phyloP scores from a whole-genome alignment of 1,140 invertebrate species.

The Spodoptera litura region DNA sequence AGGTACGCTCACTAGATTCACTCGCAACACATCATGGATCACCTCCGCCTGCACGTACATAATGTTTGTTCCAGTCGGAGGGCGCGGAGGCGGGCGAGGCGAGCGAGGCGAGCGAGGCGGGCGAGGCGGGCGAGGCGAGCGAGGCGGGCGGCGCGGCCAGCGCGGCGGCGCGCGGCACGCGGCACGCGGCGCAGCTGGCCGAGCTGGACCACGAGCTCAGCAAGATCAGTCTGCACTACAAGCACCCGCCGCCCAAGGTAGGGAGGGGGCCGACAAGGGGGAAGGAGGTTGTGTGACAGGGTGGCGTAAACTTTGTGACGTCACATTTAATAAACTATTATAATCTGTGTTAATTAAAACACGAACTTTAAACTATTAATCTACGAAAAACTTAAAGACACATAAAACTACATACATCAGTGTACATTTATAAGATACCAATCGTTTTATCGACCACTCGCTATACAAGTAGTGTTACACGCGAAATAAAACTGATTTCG shows the following conservation, averaged over 20 bases:
- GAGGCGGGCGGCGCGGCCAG: slow-evolving; percentile 45
- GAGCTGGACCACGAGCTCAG: slow-evolving; percentile 84
- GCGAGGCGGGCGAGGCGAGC: slow-evolving; percentile 51
- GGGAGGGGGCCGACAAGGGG: too few relatives aligned
- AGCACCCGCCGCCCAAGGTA: slow-evolving; percentile 70
- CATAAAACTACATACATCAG: too few relatives aligned
- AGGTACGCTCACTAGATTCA: slow-evolving; percentile 56
- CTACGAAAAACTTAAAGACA: not conserved
- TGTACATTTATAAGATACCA: too few relatives aligned
- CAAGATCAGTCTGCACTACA: slow-evolving; percentile 84
- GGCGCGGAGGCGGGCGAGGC: slow-evolving; percentile 40
- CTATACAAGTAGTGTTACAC: too few relatives aligned
- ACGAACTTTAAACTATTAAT: too few relatives aligned
- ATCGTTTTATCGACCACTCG: too few relatives aligned
- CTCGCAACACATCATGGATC: not conserved
- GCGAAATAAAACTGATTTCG: too few relatives aligned
- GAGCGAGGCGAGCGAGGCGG: slow-evolving; percentile 50
- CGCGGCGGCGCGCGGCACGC: slow-evolving; percentile 52
- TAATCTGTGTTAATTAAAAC: too few relatives aligned
- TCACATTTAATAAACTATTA: too few relatives aligned
- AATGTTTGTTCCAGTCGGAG: slow-evolving; percentile 11
- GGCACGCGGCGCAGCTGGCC: slow-evolving; percentile 77
- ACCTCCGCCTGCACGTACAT: too few relatives aligned
- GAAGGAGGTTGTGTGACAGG: too few relatives aligned
- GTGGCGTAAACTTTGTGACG: too few relatives aligned